Percentiles rank a stretch among this genome's conserved stretches.
Evolutionary conservation across 2,797 vertebrate genomes (phyloP).

Genomic region (Gambusia yucatana): DNA sequence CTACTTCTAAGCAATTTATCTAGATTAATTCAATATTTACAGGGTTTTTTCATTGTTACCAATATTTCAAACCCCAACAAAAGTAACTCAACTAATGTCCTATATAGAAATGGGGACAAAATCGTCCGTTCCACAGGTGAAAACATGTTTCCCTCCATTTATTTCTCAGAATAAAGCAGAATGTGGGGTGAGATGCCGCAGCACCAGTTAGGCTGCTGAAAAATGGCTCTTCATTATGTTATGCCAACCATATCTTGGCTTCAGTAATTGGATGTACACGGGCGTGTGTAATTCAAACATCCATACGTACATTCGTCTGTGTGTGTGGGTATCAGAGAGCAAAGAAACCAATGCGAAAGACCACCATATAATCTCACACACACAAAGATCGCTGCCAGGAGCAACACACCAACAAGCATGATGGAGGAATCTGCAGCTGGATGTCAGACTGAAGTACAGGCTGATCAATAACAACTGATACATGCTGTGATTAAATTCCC

Average conservation of each 20-base stretch:
- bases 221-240: conserved; percentile 74
- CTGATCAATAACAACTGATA: conserved; percentile 45
- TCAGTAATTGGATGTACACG: conserved; percentile 64
- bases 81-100: background rate
- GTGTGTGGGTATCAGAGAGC: background rate
- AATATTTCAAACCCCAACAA: background rate
- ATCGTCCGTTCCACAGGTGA: conserved; percentile 7
- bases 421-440: conserved; percentile 27
- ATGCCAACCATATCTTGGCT: conserved; percentile 64
- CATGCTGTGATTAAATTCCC: conserved; percentile 47
- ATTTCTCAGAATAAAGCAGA: conserved; percentile 22
- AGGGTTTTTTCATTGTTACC: too few species aligned
- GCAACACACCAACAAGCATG: conserved; percentile 2
- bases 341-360: conserved; percentile 37
- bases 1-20: background rate
- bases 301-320: conserved; percentile 4
- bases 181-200: conserved; percentile 9
- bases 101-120: background rate
- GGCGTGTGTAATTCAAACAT: conserved; percentile 17
- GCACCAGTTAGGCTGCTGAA: conserved; percentile 65
- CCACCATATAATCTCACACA: conserved; percentile 16
- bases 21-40: background rate
- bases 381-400: background rate
- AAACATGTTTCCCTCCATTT: conserved; percentile 1
- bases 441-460: conserved; percentile 14